Base-by-base conservation (phyloP, 2,888 invertebrate genomes). In the Ariolimax columbianus region DNA sequence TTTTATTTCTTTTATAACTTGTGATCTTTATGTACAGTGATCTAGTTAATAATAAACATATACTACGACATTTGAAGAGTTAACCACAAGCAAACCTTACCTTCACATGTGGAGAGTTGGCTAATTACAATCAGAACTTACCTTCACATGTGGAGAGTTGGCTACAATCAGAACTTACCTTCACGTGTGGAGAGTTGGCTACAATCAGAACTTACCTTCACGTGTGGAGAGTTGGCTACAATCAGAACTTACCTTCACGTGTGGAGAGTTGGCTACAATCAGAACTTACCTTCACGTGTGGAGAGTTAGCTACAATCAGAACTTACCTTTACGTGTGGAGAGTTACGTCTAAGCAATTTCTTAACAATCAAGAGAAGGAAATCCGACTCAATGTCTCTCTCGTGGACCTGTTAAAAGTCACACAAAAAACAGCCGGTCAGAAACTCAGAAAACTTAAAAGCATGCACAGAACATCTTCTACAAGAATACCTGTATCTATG, bases 361-460 rank as follows among this genome's bases (percentile, higher is more conserved):
- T 97, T 96, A 0, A 98, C 96, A 19, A 99, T 95, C 23, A 98
- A 95, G 38, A 99, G 94, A 0, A 97, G 94, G 92, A 99, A 98
- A 92, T 99, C 99, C 95, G 98, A 97, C 43, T 98, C 97, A 92
- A 97, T 96, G 89, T 97, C 97, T 66, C 99, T 95, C 94, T 99
- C 99, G 91, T 99, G 98, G 0, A 98, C 97, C 96, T 96, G 90
- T 66, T 4, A 26, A 40, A n/a, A 82, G 77, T 26, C 19, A n/a
- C 55, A 79, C 26, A 51, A 68, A 23, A 75, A 55, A 55, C 3
- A 14, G 55, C 3, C 23, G 23, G 55, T 55, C 19, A 14, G 55
- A 7, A n/a, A n/a, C n/a, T n/a, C n/a, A n/a, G n/a, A n/a, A n/a
- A n/a, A n/a, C n/a, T n/a, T n/a, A n/a, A n/a, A n/a, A n/a, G n/a